These are phyloP conservation scores for Halictus rubicundus DNA, from an alignment of 1,140 invertebrate genomes.

Conservation along the genomic window DNA sequence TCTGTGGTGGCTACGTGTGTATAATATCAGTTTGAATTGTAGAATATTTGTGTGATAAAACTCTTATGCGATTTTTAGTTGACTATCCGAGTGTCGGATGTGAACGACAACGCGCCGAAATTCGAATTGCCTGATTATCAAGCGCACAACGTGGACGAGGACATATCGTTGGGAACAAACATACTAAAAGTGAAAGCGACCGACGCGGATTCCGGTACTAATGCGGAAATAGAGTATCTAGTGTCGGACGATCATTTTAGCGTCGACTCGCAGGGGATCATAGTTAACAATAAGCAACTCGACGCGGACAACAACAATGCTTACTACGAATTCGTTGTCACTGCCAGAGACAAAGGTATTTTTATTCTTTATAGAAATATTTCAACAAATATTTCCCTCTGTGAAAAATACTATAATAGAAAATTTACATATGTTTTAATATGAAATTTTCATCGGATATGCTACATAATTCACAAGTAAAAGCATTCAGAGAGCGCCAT, in stretches of 20 bases:
- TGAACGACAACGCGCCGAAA: constrained; percentile 96
- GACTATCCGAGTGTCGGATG: constrained; percentile 95
- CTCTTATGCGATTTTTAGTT: constrained; percentile 81
- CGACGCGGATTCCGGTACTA: constrained; percentile 94
- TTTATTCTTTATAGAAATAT: neutral
- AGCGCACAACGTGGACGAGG: constrained; percentile 96
- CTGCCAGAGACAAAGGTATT: constrained; percentile 93
- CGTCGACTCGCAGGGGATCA: constrained; percentile 94
- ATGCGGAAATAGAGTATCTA: constrained; percentile 96
- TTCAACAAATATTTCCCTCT: rapidly evolving
- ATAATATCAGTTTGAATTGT: too few relatives aligned
- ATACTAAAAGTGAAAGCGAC: constrained; percentile 96
- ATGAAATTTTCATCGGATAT: too few relatives aligned
- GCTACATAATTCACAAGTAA: too few relatives aligned
- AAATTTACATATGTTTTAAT: too few relatives aligned
- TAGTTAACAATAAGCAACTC: constrained; percentile 95
- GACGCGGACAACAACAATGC: constrained; percentile 98
- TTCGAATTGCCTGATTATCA: constrained; percentile 97
- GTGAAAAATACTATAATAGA: too few relatives aligned
- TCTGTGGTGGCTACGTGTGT: too few relatives aligned
- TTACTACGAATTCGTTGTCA: constrained; percentile 96
- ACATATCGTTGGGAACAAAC: constrained; percentile 93
- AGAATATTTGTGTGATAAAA: neutral
- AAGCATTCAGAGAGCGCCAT: too few relatives aligned
- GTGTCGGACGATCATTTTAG: constrained; percentile 96